These are phyloP conservation scores for Diprion similis DNA, from an alignment of 1,140 invertebrate genomes.

Conservation along the genomic window DNA sequence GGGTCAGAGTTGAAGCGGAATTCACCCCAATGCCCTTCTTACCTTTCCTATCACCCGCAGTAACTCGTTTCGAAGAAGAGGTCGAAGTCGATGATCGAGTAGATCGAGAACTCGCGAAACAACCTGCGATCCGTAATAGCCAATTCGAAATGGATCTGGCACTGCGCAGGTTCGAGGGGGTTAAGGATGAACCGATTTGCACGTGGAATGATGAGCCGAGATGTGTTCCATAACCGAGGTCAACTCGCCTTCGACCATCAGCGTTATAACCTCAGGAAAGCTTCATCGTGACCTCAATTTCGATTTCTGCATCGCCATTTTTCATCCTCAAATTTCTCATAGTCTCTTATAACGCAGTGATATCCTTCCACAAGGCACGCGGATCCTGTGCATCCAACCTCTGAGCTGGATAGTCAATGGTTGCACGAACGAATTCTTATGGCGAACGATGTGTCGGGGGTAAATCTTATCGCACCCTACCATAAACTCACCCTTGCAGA, in stretches of 20 bases:
- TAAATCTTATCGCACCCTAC: constrained; percentile 26
- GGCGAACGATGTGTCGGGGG: constrained; percentile 21
- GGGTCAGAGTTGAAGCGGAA: too few relatives aligned
- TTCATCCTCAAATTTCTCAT: too few relatives aligned
- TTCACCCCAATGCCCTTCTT: too few relatives aligned
- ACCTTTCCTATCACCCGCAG: too few relatives aligned
- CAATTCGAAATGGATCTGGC: background rate
- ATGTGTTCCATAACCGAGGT: background rate
- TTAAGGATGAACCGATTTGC: constrained; percentile 3
- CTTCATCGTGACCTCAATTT: too few relatives aligned
- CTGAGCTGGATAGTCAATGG: too few relatives aligned
- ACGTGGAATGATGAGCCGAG: background rate
- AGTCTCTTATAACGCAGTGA: too few relatives aligned
- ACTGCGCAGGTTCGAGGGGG: background rate
- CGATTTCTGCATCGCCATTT: too few relatives aligned
- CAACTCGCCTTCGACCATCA: too few relatives aligned
- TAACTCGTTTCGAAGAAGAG: background rate
- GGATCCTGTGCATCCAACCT: too few relatives aligned
- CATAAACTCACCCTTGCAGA: background rate
- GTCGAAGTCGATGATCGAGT: background rate
- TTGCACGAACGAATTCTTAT: constrained; percentile 30
- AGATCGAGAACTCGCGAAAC: background rate
- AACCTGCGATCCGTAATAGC: background rate
- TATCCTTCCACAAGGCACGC: too few relatives aligned
- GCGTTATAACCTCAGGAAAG: too few relatives aligned